These are phyloP conservation scores for Pipistrellus pipistrellus DNA, from an alignment of 2,797 vertebrate genomes.

Conservation along the genomic window DNA sequence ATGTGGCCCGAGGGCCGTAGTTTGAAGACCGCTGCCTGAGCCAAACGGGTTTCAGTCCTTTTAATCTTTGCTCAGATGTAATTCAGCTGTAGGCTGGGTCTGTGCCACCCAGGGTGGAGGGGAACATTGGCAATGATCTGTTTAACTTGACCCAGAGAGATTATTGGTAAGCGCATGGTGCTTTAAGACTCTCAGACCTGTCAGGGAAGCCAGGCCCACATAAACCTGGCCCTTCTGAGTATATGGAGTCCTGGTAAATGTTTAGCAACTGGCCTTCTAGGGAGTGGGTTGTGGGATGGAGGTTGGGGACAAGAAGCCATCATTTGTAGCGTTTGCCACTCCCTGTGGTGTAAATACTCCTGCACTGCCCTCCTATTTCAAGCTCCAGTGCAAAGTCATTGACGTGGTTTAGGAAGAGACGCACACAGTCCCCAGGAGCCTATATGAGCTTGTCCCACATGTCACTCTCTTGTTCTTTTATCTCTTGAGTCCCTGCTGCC, in stretches of 20 bases:
- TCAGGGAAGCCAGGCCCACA: neutral
- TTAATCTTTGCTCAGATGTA: neutral
- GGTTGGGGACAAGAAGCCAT: neutral
- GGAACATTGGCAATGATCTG: neutral
- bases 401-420: neutral
- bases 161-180: fast-evolving
- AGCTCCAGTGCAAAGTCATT: neutral
- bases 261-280: neutral
- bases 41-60: neutral
- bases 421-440: neutral
- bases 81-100: neutral
- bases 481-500: neutral
- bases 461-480: too few relatives aligned
- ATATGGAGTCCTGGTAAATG: too few relatives aligned
- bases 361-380: fast-evolving
- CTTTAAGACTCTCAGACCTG: neutral
- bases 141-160: neutral
- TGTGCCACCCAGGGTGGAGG: neutral
- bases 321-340: neutral
- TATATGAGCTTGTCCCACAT: neutral
- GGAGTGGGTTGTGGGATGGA: too few relatives aligned
- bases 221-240: neutral
- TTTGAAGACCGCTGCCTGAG: too few relatives aligned
- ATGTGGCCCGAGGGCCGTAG: too few relatives aligned
- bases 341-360: neutral